Evolutionary conservation across 1,140 invertebrate species (phyloP).

Genomic region (Stegodyphus dumicola): DNA sequence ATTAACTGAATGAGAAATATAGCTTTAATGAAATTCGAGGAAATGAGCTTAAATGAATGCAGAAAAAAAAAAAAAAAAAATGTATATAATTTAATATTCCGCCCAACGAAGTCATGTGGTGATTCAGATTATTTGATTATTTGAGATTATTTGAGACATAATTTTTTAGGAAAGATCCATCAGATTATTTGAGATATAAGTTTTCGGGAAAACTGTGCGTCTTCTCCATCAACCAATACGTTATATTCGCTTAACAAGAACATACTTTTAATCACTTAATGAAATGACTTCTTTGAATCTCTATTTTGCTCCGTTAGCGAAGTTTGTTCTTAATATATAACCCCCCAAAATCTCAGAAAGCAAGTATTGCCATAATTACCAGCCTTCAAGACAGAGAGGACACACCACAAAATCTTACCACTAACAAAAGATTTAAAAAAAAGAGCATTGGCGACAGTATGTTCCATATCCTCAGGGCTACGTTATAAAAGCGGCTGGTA

Average conservation of each 20-base stretch:
- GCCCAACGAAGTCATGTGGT: too few species aligned
- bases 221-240: background rate
- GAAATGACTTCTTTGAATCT: background rate
- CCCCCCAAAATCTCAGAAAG: background rate
- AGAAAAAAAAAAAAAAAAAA: too few species aligned
- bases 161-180: too few species aligned
- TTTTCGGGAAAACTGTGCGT: background rate
- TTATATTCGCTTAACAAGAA: background rate
- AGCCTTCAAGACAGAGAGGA: background rate
- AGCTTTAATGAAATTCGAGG: too few species aligned
- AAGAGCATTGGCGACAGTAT: conserved; percentile 16
- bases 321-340: background rate
- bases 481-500: conserved; percentile 19
- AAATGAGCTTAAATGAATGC: too few species aligned
- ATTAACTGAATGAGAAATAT: too few species aligned
- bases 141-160: too few species aligned
- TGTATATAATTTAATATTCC: too few species aligned
- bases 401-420: background rate
- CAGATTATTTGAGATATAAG: background rate
- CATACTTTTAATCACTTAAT: background rate
- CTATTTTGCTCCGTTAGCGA: background rate
- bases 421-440: background rate
- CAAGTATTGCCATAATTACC: conserved; percentile 1
- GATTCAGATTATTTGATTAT: too few species aligned
- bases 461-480: background rate